Evolutionary conservation across 2,797 vertebrate species (phyloP).

Genomic region (Sus cebifrons): DNA sequence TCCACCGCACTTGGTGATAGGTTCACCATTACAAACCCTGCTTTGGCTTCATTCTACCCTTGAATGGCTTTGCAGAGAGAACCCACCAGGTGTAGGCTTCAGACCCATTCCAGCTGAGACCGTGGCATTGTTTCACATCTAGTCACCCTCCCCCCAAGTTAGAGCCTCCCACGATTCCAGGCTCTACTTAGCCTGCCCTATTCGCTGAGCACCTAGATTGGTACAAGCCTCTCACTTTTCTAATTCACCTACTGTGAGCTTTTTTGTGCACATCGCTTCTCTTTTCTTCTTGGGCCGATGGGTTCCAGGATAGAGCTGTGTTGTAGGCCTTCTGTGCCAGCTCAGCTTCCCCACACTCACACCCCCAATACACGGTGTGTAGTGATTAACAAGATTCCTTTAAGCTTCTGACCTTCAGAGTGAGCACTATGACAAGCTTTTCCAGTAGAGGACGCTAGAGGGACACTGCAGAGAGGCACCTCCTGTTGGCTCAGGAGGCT

Average conservation of each 20-base stretch:
- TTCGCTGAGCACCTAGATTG: not conserved
- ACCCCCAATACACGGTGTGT: not conserved
- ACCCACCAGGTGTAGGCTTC: not conserved
- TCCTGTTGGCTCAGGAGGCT: not conserved
- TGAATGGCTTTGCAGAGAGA: not conserved
- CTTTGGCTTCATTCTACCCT: not conserved
- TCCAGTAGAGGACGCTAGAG: not conserved
- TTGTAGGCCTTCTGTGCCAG: not conserved
- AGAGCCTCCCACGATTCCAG: not conserved
- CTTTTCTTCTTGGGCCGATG: not conserved
- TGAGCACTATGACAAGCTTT: rapidly evolving
- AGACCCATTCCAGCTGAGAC: not conserved
- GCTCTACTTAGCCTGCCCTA: not conserved
- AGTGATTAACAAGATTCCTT: not conserved
- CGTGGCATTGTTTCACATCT: not conserved
- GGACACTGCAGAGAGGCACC: not conserved
- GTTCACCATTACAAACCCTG: not conserved
- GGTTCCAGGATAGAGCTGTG: not conserved
- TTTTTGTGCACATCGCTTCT: not conserved
- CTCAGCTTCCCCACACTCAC: not conserved
- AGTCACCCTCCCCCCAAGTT: not conserved
- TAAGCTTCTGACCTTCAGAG: not conserved
- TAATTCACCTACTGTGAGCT: not conserved
- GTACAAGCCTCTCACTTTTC: not conserved
- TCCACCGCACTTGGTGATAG: not conserved